Base-by-base conservation (phyloP, 2,797 vertebrate genomes). In the Falco concolor region DNA sequence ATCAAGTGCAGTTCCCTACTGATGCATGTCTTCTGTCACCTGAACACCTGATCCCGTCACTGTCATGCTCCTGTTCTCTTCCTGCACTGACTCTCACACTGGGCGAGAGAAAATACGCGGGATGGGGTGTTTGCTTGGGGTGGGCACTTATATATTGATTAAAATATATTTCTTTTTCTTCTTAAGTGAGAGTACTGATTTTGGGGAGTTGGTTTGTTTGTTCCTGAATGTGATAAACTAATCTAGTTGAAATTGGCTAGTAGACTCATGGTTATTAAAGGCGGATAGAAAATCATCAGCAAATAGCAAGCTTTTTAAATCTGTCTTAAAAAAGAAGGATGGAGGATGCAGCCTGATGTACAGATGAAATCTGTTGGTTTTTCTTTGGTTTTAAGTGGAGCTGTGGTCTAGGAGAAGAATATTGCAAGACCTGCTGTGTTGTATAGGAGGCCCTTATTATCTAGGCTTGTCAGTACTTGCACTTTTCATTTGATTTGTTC, bases 401-500 rank as follows among this genome's bases (percentile, higher is more conserved):
- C 30, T 65, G 10, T 54, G 11, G 27, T 92, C 22, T 13, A 44
- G 25, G 42, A 69, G 54, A 69, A 49, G 13, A 59, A 1, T 63
- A 53, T 59, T 4, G 2, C 32, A 61, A 54, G 47, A 44, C 44
- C 83, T 89, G 61, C 63, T 65, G 30, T 85, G 38, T 90, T 73
- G 30, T 72, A 6, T 57, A 42, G 68, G 57, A 80, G 61, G 10
- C 38, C 92, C 20, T 70, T 90, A n/a, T 59, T 93, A 75, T 61
- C 54, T 74, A 61, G 68, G 54, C 50, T 89, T 96, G 76, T 96
- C 81, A 84, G 65, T 36, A 28, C 49, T 82, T 85, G 74, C 57
- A 50, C 75, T 78, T 83, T 60, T 27, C 57, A 60, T 92, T 89
- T 79, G 74, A 78, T 92, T 93, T 93, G 40, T 92, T 95, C 72